These are phyloP conservation scores for Gallinago stenura DNA, from an alignment of 2,797 vertebrate species.

Conservation along the genomic window DNA sequence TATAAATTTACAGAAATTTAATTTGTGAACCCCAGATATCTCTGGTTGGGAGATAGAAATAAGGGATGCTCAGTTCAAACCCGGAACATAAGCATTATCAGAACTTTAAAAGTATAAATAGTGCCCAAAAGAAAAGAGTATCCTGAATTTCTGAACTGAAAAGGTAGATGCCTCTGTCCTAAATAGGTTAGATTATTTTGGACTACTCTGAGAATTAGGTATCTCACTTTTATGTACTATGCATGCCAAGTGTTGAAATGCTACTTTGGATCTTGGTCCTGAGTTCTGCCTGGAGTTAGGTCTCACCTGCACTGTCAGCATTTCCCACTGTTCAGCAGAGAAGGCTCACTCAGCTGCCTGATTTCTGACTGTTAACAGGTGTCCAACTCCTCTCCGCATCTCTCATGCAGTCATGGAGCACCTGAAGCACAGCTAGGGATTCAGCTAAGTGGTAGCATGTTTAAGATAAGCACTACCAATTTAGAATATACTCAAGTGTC, in stretches of 20 bases:
- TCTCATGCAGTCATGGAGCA: background rate
- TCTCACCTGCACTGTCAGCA: rapidly evolving
- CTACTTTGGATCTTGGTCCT: background rate
- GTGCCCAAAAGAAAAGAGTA: background rate
- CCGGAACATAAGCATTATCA: background rate
- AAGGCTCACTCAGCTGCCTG: background rate
- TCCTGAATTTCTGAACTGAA: background rate
- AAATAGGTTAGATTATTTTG: background rate
- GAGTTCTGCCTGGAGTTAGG: background rate
- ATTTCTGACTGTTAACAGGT: background rate
- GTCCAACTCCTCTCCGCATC: background rate
- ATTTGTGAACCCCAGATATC: background rate
- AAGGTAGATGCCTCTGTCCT: background rate
- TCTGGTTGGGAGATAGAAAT: background rate
- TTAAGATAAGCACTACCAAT: background rate
- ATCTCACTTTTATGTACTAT: background rate
- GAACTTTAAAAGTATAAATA: background rate
- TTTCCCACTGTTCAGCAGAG: background rate
- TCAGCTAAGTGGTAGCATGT: background rate
- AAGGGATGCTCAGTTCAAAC: background rate
- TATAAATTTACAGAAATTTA: background rate
- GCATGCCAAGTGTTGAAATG: background rate
- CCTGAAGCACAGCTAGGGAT: background rate
- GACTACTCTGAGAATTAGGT: background rate
- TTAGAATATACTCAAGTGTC: background rate